Conservation (phyloP, 2,888 invertebrate genomes). For the Zonitis immaculata region DNA sequence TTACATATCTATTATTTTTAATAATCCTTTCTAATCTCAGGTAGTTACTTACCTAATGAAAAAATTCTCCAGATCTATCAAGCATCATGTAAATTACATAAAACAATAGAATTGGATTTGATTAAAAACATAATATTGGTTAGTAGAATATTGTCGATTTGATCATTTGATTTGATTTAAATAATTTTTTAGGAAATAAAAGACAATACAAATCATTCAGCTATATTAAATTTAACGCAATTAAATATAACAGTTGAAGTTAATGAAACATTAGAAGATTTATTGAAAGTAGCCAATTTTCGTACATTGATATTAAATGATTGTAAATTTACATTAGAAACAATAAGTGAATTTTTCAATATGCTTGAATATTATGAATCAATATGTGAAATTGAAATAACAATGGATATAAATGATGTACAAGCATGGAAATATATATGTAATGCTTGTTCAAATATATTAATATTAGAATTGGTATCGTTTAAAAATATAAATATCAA, state of each 20-base stretch:
- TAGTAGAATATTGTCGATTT: conserved; percentile 16
- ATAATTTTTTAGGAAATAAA: conserved; percentile 37
- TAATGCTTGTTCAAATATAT: conserved; percentile 34
- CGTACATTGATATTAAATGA: conserved; percentile 37
- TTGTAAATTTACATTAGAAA: conserved; percentile 39
- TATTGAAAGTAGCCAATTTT: conserved; percentile 43
- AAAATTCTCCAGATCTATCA: conserved; percentile 34
- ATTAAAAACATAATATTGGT: conserved; percentile 35
- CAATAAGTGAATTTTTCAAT: conserved; percentile 41
- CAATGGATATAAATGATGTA: conserved; percentile 38
- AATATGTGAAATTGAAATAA: conserved; percentile 37
- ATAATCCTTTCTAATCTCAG: conserved; percentile 14
- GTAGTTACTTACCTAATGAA: conserved; percentile 27
- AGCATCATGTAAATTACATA: conserved; percentile 36
- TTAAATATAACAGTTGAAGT: conserved; percentile 41
- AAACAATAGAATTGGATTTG: conserved; percentile 37
- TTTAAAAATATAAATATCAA: conserved; percentile 39
- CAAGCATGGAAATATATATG: conserved; percentile 42
- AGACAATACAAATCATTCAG: conserved; percentile 42
- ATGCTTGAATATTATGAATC: conserved; percentile 44
- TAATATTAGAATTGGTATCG: conserved; percentile 35
- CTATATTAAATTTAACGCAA: conserved; percentile 37
- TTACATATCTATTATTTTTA: too few relatives aligned
- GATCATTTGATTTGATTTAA: not conserved
- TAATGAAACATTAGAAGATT: conserved; percentile 42